Percentiles rank a stretch among this genome's conserved stretches.
phyloP scores from a whole-genome alignment of 1,140 invertebrate genomes.

The Musca domestica region DNA sequence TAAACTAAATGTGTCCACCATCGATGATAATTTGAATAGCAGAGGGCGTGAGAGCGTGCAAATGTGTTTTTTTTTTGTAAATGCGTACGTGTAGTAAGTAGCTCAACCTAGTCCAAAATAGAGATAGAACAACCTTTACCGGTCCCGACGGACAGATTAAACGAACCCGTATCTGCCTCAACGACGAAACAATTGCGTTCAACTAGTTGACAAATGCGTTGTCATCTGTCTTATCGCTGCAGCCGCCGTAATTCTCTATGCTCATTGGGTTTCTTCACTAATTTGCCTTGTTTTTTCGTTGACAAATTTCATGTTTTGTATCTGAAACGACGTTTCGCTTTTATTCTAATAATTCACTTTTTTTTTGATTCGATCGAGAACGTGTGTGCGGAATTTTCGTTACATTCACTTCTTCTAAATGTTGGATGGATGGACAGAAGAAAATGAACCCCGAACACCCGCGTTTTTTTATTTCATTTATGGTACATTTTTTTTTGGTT shows the following conservation, averaged over 20 bases:
- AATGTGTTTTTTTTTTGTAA: background rate
- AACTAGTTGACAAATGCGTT: too few relatives aligned
- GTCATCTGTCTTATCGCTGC: background rate
- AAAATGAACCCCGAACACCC: background rate
- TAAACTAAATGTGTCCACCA: background rate
- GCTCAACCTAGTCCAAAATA: background rate
- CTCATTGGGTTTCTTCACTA: too few relatives aligned
- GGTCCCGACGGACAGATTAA: too few relatives aligned
- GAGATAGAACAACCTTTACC: background rate
- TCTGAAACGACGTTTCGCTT: too few relatives aligned
- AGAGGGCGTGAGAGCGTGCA: too few relatives aligned
- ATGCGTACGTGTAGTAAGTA: background rate
- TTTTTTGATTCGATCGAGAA: too few relatives aligned
- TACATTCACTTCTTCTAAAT: background rate
- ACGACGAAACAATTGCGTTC: conserved; percentile 11
- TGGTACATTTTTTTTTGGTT: background rate
- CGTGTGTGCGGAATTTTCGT: background rate
- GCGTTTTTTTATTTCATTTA: background rate
- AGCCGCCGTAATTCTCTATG: too few relatives aligned
- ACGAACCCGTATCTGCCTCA: conserved; percentile 20
- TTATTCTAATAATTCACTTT: too few relatives aligned
- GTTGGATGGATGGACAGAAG: too few relatives aligned
- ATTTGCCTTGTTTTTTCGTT: too few relatives aligned
- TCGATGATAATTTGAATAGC: background rate
- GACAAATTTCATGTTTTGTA: too few relatives aligned